Evolutionary conservation across 2,888 invertebrate species (phyloP).

Genomic region (Ophion slaviceki): DNA sequence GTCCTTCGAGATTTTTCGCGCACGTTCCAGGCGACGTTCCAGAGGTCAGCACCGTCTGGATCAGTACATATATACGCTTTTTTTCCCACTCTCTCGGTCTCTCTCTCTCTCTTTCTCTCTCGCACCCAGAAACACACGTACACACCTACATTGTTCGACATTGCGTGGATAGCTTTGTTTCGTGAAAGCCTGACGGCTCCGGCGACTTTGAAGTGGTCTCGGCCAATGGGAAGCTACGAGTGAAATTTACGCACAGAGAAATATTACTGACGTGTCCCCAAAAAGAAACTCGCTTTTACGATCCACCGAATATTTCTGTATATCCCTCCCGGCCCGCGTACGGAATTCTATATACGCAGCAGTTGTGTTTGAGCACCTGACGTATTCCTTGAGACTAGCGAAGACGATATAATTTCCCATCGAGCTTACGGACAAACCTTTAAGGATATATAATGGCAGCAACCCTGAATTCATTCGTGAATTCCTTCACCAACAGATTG

Average conservation of each 20-base stretch:
- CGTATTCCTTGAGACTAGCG: constrained; percentile 46
- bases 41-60: constrained; percentile 63
- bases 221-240: constrained; percentile 72
- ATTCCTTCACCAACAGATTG: constrained; percentile 89
- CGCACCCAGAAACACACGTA: not conserved
- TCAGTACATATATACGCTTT: constrained; percentile 15
- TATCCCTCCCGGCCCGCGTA: constrained; percentile 69
- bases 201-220: constrained; percentile 69
- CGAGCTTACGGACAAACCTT: constrained; percentile 20
- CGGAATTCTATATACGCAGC: constrained; percentile 69
- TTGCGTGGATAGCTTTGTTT: constrained; percentile 64
- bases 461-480: constrained; percentile 87
- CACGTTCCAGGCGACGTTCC: constrained; percentile 30
- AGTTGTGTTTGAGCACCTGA: constrained; percentile 60
- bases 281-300: constrained; percentile 70
- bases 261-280: constrained; percentile 83
- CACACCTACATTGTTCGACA: constrained; percentile 23
- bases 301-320: constrained; percentile 76
- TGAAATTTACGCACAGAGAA: constrained; percentile 76
- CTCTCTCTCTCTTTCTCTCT: constrained; percentile 17
- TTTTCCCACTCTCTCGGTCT: not conserved
- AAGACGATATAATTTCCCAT: constrained; percentile 1
- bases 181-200: constrained; percentile 72
- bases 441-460: constrained; percentile 84
- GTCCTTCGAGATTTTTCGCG: constrained; percentile 35